Percentiles rank a stretch among this genome's conserved stretches.
Conservation (phyloP, 2,113 vertebrate species). For the Vidua macroura region DNA sequence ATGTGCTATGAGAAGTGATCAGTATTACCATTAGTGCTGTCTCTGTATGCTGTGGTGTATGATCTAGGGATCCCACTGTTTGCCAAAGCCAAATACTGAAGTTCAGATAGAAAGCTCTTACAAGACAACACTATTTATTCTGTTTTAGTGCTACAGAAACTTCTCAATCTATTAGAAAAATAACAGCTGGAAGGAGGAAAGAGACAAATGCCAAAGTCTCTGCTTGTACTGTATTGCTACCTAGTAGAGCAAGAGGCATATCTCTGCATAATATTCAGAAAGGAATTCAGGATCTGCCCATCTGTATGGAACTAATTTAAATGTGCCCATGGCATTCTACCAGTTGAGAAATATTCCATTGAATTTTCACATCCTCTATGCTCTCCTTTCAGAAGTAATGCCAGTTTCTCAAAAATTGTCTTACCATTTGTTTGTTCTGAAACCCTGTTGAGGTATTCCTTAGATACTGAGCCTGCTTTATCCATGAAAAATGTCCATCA, state of each 20-base stretch:
- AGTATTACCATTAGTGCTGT: background rate
- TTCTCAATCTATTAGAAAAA: constrained; percentile 1
- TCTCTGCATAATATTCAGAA: background rate
- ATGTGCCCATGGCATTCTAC: background rate
- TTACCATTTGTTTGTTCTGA: background rate
- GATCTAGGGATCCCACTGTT: background rate
- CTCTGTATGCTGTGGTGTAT: background rate
- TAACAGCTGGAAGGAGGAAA: background rate
- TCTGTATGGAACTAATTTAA: background rate
- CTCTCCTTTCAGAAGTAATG: background rate
- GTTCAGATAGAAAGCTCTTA: background rate
- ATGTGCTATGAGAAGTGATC: background rate
- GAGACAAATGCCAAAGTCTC: background rate
- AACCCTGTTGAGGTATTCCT: background rate
- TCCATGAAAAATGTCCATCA: background rate
- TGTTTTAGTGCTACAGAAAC: background rate
- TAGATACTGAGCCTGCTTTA: background rate
- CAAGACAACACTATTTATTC: background rate
- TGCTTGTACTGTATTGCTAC: background rate
- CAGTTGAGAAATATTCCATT: background rate
- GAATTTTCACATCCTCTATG: background rate
- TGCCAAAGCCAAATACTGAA: constrained; percentile 3
- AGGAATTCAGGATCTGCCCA: background rate
- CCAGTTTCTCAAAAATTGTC: background rate
- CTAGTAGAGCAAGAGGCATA: background rate